Conservation (phyloP, 2,113 vertebrate genomes). For the Bos indicus region DNA sequence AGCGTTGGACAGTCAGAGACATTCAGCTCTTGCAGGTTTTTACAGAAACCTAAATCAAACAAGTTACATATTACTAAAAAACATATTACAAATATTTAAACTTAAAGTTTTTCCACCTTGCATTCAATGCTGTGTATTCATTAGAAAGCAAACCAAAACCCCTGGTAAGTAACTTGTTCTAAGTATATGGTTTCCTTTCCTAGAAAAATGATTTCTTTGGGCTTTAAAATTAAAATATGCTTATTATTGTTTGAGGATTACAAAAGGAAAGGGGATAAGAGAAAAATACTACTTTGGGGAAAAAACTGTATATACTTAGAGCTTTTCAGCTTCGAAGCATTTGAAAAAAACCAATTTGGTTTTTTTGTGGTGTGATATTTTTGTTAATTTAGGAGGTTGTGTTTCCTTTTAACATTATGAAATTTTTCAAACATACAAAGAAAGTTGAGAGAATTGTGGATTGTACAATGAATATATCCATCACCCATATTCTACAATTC, state of each 20-base stretch:
- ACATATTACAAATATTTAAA: constrained; percentile 21
- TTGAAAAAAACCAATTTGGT: background rate
- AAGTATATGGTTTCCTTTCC: constrained; percentile 45
- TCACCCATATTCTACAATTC: background rate
- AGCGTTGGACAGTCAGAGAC: constrained; percentile 84
- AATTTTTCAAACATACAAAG: background rate
- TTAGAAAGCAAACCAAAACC: constrained; percentile 48
- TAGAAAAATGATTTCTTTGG: constrained; percentile 16
- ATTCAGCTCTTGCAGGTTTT: constrained; percentile 87
- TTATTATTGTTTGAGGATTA: constrained; percentile 47
- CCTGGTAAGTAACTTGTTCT: constrained; percentile 24
- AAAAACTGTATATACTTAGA: background rate
- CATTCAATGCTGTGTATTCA: constrained; percentile 35
- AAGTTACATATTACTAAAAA: constrained; percentile 46
- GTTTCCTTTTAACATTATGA: background rate
- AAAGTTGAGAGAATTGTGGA: background rate
- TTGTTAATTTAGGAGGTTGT: background rate
- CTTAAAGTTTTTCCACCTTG: constrained; percentile 25
- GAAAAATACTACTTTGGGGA: background rate
- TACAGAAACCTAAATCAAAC: constrained; percentile 77
- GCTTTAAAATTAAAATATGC: constrained; percentile 50
- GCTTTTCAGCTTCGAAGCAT: constrained; percentile 11
- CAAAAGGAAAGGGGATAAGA: background rate
- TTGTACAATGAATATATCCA: background rate
- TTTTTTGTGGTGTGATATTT: background rate